Conservation (phyloP, 2,113 vertebrate species). For the Atherinomorus stipes region DNA sequence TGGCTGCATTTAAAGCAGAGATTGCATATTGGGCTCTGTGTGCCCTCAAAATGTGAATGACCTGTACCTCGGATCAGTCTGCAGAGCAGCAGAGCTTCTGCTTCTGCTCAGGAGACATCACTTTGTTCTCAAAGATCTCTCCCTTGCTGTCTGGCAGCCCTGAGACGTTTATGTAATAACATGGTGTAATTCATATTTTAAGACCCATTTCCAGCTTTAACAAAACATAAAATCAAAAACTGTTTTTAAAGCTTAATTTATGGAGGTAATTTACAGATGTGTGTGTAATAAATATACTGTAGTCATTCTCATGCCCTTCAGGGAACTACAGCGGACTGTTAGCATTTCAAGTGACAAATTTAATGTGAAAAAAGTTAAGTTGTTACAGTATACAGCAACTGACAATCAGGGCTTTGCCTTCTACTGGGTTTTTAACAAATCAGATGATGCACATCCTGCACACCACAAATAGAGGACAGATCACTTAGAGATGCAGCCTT, state of each 20-base stretch:
- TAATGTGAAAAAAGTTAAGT: neutral
- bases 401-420: neutral
- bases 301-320: neutral
- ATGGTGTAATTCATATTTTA: neutral
- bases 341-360: slow-evolving; percentile 8
- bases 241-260: neutral
- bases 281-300: slow-evolving; percentile 6
- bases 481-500: neutral
- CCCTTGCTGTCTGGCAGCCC: neutral
- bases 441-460: neutral
- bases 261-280: slow-evolving; percentile 1
- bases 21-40: too few relatives aligned
- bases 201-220: neutral
- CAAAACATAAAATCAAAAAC: neutral
- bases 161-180: neutral
- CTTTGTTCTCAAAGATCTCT: too few relatives aligned
- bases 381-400: neutral
- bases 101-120: neutral
- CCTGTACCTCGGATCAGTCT: neutral
- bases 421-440: neutral
- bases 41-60: too few relatives aligned
- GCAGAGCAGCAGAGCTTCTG: neutral
- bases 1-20: too few relatives aligned
- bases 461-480: neutral
- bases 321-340: neutral